These are phyloP conservation scores for Hesperia comma DNA, from an alignment of 2,888 invertebrate species.

Conservation along the genomic window DNA sequence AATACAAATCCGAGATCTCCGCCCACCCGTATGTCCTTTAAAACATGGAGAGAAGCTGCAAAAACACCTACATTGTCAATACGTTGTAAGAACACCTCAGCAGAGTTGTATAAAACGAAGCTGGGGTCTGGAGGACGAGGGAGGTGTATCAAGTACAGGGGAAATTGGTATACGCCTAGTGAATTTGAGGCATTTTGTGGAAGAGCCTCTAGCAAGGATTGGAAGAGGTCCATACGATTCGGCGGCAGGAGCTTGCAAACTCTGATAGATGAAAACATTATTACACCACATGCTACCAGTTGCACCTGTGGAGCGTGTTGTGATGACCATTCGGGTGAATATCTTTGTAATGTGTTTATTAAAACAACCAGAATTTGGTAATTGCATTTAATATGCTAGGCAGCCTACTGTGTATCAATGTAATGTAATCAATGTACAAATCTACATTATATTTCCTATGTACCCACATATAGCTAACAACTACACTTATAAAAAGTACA, in stretches of 20 bases:
- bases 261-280: slow-evolving; percentile 94
- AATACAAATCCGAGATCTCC: slow-evolving; percentile 46
- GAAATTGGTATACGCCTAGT: slow-evolving; percentile 96
- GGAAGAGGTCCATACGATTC: slow-evolving; percentile 97
- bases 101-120: slow-evolving; percentile 93
- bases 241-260: slow-evolving; percentile 96
- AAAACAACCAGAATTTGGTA: too few species aligned
- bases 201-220: slow-evolving; percentile 97
- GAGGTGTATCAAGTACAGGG: slow-evolving; percentile 93
- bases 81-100: slow-evolving; percentile 95
- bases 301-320: slow-evolving; percentile 98
- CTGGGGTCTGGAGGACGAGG: slow-evolving; percentile 97
- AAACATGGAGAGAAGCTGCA: slow-evolving; percentile 91
- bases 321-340: slow-evolving; percentile 90
- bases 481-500: too few species aligned
- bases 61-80: slow-evolving; percentile 89
- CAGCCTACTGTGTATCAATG: too few species aligned
- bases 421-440: too few species aligned
- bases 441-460: too few species aligned
- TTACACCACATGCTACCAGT: slow-evolving; percentile 97
- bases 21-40: slow-evolving; percentile 53
- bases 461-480: too few species aligned
- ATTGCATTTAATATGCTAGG: too few species aligned
- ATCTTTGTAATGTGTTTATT: too few species aligned
- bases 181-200: slow-evolving; percentile 97